These are phyloP conservation scores for Moxostoma hubbsi DNA, from an alignment of 2,797 vertebrate species.

Conservation along the genomic window DNA sequence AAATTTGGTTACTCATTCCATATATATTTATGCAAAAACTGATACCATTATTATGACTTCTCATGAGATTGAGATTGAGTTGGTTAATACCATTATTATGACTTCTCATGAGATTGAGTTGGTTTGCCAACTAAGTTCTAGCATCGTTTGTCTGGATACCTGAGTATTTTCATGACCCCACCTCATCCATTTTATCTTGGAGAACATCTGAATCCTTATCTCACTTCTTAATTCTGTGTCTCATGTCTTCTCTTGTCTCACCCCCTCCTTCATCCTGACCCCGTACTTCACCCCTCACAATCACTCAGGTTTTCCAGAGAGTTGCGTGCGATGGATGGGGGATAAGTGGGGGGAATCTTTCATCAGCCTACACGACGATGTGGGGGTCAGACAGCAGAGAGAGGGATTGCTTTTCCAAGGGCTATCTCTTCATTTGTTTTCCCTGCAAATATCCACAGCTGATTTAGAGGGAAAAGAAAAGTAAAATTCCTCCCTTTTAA, in stretches of 20 bases:
- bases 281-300: constrained; percentile 43
- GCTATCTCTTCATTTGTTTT: constrained; percentile 78
- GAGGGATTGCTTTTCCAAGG: constrained; percentile 75
- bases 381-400: constrained; percentile 57
- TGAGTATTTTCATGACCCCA: background rate
- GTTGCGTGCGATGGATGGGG: constrained; percentile 72
- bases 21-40: no score
- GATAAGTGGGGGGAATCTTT: constrained; percentile 72
- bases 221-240: background rate
- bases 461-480: constrained; percentile 59
- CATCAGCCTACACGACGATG: constrained; percentile 73
- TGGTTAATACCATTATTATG: no score
- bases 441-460: constrained; percentile 68
- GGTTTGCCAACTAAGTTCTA: no score
- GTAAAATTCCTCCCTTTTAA: constrained; percentile 30
- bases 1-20: no score
- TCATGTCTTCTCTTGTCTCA: no score
- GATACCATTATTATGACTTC: no score
- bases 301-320: constrained; percentile 48
- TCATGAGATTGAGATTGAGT: no score
- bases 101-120: no score
- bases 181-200: background rate
- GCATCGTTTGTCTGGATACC: background rate
- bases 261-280: background rate
- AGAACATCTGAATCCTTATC: background rate